A percentile compares a stretch with the other conserved stretches of the same genome.
Conservation (phyloP, 1,140 invertebrate genomes). For the Drosophila simulans region DNA sequence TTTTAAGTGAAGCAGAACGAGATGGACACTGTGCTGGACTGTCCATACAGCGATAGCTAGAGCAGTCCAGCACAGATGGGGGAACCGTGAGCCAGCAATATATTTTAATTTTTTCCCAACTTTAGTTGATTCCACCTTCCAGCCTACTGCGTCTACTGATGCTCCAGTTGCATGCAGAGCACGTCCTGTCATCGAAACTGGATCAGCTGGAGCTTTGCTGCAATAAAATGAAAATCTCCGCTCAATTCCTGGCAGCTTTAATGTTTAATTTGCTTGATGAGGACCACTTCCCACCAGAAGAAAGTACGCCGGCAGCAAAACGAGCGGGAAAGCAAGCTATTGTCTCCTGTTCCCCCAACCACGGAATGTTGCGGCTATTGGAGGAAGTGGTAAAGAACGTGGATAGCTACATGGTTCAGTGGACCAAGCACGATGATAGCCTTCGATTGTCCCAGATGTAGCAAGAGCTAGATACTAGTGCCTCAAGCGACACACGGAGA, state of each 20-base stretch:
- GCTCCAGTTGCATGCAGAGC: slow-evolving; percentile 32
- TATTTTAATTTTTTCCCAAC: background rate
- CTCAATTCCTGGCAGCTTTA: slow-evolving; percentile 28
- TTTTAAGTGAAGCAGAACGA: background rate
- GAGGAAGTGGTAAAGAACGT: slow-evolving; percentile 41
- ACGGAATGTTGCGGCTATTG: slow-evolving; percentile 36
- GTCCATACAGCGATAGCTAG: slow-evolving; percentile 1
- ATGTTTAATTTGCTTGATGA: slow-evolving; percentile 14
- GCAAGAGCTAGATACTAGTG: no score
- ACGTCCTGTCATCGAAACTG: slow-evolving; percentile 26
- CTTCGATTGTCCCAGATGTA: slow-evolving; percentile 51
- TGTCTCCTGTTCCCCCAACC: slow-evolving; percentile 9
- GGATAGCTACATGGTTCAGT: slow-evolving; percentile 46
- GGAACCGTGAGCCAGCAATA: background rate
- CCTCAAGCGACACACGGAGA: slow-evolving; percentile 52
- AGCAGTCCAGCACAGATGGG: background rate
- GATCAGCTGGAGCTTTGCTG: slow-evolving; percentile 34
- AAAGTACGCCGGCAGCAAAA: slow-evolving; percentile 23
- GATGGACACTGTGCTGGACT: slow-evolving; percentile 1
- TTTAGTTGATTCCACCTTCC: background rate
- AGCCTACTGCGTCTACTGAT: background rate
- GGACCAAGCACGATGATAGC: slow-evolving; percentile 44
- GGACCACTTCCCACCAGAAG: slow-evolving; percentile 23
- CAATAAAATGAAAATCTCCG: slow-evolving; percentile 15
- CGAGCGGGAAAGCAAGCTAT: slow-evolving; percentile 1